Evolutionary conservation across 1,140 invertebrate species (phyloP).

Genomic region (Drosophila pectinifera): DNA sequence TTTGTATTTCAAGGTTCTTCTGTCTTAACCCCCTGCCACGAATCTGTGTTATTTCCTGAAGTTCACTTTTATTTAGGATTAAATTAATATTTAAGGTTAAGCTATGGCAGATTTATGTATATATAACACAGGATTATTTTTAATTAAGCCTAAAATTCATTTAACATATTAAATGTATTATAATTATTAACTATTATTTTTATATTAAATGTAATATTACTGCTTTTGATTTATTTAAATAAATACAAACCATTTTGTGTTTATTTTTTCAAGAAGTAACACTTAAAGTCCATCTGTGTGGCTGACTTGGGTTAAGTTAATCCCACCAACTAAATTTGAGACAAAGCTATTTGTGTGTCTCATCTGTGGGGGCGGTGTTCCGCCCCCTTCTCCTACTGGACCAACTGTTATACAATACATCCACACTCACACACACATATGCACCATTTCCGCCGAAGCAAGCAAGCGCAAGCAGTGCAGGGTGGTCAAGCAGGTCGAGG

Average conservation of each 20-base stretch:
- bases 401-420: slow-evolving; percentile 28
- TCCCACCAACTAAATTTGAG: slow-evolving; percentile 2
- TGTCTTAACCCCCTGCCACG: slow-evolving; percentile 1
- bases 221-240: too few species aligned
- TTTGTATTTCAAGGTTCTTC: neutral
- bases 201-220: too few species aligned
- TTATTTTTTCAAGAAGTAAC: neutral
- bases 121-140: too few species aligned
- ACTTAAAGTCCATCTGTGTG: neutral
- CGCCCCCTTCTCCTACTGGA: neutral
- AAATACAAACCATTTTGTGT: too few species aligned
- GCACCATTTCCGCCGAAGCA: neutral
- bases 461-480: neutral
- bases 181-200: too few species aligned
- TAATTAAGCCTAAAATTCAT: too few species aligned
- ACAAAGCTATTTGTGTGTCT: slow-evolving; percentile 2
- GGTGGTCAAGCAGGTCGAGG: neutral
- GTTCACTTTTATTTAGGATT: too few species aligned
- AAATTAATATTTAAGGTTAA: too few species aligned
- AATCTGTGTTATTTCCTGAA: neutral
- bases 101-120: too few species aligned
- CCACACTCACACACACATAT: neutral
- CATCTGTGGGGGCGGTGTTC: slow-evolving; percentile 9
- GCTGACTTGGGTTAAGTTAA: neutral
- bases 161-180: too few species aligned